Percentiles rank a stretch among this genome's conserved stretches.
These are phyloP conservation scores for Lutjanus campechanus DNA, from an alignment of 2,797 vertebrate genomes.

Conservation along the genomic window DNA sequence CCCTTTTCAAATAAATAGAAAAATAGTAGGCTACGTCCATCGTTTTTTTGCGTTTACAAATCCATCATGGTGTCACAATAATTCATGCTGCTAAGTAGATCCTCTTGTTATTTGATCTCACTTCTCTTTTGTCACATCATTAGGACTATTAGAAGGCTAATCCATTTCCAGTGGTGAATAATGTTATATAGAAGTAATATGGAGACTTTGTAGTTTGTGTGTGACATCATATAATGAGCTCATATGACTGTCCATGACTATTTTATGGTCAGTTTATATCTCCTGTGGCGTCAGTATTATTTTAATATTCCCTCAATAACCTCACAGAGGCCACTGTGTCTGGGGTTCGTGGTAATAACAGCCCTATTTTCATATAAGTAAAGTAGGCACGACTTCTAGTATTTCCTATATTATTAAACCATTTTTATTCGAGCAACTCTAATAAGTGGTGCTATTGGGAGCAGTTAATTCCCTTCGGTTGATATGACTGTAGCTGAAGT, in stretches of 20 bases:
- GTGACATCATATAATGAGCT: not conserved
- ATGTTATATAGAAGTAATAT: not conserved
- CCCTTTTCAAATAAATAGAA: too few species aligned
- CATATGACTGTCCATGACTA: not conserved
- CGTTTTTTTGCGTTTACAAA: not conserved
- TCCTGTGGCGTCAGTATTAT: constrained; percentile 6
- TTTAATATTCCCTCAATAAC: constrained; percentile 16
- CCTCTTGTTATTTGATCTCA: not conserved
- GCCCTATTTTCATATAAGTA: not conserved
- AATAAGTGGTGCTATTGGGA: not conserved
- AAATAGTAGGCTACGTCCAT: not conserved
- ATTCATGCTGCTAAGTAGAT: not conserved
- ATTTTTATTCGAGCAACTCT: not conserved
- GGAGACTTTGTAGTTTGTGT: not conserved
- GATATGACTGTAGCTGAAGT: not conserved
- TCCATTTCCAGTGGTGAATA: not conserved
- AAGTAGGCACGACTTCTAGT: not conserved
- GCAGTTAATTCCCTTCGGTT: not conserved
- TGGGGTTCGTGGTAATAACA: not conserved
- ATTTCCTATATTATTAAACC: not conserved
- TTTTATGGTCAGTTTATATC: constrained; percentile 13
- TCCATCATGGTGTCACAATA: too few species aligned
- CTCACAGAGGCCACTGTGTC: not conserved
- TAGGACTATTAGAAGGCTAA: not conserved
- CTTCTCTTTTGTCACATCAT: not conserved